Base-by-base conservation (phyloP, 1,140 invertebrate species). In the Eriocheir sinensis region DNA sequence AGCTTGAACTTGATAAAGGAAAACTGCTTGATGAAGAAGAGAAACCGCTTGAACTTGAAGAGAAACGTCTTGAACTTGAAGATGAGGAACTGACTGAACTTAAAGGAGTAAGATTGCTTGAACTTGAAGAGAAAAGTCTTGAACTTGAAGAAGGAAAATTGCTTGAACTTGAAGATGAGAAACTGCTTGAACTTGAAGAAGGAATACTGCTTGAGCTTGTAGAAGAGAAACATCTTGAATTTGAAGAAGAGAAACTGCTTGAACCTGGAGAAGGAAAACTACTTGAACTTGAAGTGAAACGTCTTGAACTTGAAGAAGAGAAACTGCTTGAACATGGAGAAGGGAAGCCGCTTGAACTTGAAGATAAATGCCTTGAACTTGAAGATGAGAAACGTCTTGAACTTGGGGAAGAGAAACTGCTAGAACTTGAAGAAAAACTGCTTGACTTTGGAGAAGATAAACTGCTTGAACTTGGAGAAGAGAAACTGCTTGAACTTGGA, bases 311-410 rank as follows among this genome's bases (percentile, higher is more conserved):
- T 48, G 40, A 85, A 27, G 40, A 53, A 2, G 27, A 86, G 8
- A 81, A 93, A 21, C 48, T 83, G 32, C 79, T 93, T 6, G 91
- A 92, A 83, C 41, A 60, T 6, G 90, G 72, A 30, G 40, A n/a
- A 40, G 36, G 30, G 1, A 44, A 89, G 40, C 36, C 30, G 53
- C 34, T 91, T 17, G 89, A 91, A 60, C 53, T 32, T 60, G 89
- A 91, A 36, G 27, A 34, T 27, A 0, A 30, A 15, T 44, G 34
- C 27, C 88, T 91, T 17, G 89, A 91, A 60, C 53, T 32, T 60
- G 89, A 91, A 36, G 27, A 34, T 27, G 0, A 30, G 3, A 60
- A 91, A 21, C 60, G 15, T 8, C 53, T 91, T 30, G 89, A 91
- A 30, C 72, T 36, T 60, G 89, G 79, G 6, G 89, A 72, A 6